Base-by-base conservation (phyloP, 2,888 invertebrate species). In the Autographa pulchrina region DNA sequence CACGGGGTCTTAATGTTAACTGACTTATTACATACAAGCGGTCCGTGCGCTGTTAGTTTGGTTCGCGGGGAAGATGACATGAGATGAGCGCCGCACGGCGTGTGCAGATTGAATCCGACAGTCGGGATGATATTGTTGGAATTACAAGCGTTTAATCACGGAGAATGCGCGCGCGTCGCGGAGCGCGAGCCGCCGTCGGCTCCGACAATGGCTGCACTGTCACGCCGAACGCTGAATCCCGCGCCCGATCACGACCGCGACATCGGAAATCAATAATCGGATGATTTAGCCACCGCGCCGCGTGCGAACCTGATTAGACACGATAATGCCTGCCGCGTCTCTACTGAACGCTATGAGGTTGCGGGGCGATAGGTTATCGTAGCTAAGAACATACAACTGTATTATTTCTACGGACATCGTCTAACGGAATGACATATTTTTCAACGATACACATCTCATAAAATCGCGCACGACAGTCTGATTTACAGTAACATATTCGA, bases 191-290 rank as follows among this genome's bases (percentile, higher is more conserved):
- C 89, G 85, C 82, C 87, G 82, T 87, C 89, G 89, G 86, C 87
- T 82, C 91, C 93, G 92, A 95, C 95, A 95, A 95, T 95, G 89
- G 92, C 88, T 78, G 92, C 83, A 90, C 92, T 92, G 94, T 94
- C 95, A 94, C 94, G 94, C 88, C 91, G 92, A 89, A 92, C 92
- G 91, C 88, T 89, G 92, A 87, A 89, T 90, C 91, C 90, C 87
- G 92, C 91, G 93, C 92, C 90, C 90, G 95, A 94, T 95, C 96
- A 96, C 95, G 96, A 96, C 94, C 95, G 94, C 94, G 94, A 95
- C 96, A 94, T 95, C 91, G 93, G 94, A 95, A 95, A 95, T 96
- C 96, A 96, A 95, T 96, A 96, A 96, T 94, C 94, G 95, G 90
- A 94, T 95, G 94, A 95, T 95, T 95, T 94, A 94, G 95, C 95